These are phyloP conservation scores for Amitus sp. DNA, from an alignment of 2,888 invertebrate genomes.

Conservation along the genomic window DNA sequence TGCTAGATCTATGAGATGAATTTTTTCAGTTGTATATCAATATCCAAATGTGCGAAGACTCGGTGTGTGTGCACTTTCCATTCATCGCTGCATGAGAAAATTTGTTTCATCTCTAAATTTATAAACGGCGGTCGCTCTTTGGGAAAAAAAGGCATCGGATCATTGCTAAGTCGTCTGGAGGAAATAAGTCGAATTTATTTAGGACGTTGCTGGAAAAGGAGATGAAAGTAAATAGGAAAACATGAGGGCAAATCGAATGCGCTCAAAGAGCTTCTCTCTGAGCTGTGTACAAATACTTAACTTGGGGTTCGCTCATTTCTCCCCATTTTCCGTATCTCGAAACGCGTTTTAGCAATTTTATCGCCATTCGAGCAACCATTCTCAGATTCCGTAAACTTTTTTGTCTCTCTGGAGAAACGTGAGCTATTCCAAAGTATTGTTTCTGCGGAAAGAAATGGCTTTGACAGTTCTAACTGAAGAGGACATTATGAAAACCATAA, in stretches of 20 bases:
- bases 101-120: background rate
- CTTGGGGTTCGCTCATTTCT: background rate
- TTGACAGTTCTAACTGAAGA: background rate
- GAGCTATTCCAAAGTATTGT: background rate
- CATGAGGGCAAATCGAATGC: slow-evolving; percentile 7
- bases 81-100: background rate
- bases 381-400: slow-evolving; percentile 2
- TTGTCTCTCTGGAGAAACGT: background rate
- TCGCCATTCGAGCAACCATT: slow-evolving; percentile 1
- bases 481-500: slow-evolving; percentile 1
- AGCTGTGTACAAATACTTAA: slow-evolving; percentile 5
- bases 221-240: slow-evolving; percentile 6
- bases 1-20: too few species aligned
- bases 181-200: slow-evolving; percentile 10
- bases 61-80: background rate
- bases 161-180: slow-evolving; percentile 23
- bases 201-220: slow-evolving; percentile 3
- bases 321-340: background rate
- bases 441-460: background rate
- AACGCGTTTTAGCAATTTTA: slow-evolving; percentile 5
- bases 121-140: background rate
- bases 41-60: too few species aligned
- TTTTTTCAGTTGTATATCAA: too few species aligned
- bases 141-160: slow-evolving; percentile 15
- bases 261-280: slow-evolving; percentile 2